phyloP scores from a whole-genome alignment of 30 jellyfish, hydroid and myxozoan species.

The Haliclystus octoradiatus region DNA sequence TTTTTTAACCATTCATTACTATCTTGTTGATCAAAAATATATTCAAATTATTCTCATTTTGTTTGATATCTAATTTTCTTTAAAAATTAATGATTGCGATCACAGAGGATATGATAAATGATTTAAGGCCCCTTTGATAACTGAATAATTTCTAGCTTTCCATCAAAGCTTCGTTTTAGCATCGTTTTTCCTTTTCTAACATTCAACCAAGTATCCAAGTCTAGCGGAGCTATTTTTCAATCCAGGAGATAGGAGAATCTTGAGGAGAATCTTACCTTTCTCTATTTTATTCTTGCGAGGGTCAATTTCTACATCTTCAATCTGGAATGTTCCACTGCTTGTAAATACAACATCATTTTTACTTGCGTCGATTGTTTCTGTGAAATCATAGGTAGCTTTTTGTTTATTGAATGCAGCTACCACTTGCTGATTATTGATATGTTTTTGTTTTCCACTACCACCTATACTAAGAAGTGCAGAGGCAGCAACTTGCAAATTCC shows the following conservation, averaged over 20 bases:
- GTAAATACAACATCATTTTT: conserved; percentile 49
- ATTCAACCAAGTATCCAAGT: no score
- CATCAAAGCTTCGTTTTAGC: no score
- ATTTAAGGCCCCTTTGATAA: no score
- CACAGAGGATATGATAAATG: no score
- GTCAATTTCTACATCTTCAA: conserved; percentile 88
- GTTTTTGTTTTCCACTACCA: conserved; percentile 28
- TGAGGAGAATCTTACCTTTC: conserved; percentile 41
- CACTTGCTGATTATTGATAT: conserved; percentile 23
- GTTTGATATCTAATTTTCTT: no score
- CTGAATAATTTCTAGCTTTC: no score
- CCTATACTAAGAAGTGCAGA: conserved; percentile 95
- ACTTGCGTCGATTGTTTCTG: conserved; percentile 33
- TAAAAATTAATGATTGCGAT: no score
- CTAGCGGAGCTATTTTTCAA: no score
- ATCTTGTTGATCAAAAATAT: no score
- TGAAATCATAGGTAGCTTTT: conserved; percentile 29
- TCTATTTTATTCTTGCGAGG: conserved; percentile 71
- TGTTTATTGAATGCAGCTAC: conserved; percentile 37
- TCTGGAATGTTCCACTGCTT: conserved; percentile 60
- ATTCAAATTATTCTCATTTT: no score
- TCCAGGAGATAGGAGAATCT: background rate
- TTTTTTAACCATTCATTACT: no score
- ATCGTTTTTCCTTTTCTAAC: no score
- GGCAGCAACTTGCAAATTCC: conserved; percentile 29